Evolutionary conservation across 2,888 invertebrate genomes (phyloP).

Genomic region (Cephus pulcher): DNA sequence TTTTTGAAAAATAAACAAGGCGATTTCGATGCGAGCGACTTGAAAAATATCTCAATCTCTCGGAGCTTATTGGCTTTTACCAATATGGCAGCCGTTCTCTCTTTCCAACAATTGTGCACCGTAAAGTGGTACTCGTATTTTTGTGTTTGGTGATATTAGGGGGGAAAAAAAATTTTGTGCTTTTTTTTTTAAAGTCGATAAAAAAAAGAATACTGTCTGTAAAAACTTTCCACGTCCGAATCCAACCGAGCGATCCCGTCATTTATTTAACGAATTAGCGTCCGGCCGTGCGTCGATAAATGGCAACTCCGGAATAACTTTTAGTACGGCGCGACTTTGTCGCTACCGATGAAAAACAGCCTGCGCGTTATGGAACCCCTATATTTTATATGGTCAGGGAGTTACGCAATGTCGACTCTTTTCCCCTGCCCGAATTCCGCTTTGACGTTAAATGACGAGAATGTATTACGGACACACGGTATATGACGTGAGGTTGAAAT

Average conservation of each 20-base stretch:
- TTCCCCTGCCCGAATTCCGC: not conserved
- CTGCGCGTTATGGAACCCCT: not conserved
- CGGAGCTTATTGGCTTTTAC: constrained; percentile 37
- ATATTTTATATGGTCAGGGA: not conserved
- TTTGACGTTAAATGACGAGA: not conserved
- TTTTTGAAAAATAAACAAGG: constrained; percentile 50
- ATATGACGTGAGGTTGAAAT: not conserved
- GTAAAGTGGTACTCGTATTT: not conserved
- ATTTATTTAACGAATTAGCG: not conserved
- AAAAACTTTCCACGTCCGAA: not conserved
- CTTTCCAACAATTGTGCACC: not conserved
- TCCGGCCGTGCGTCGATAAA: not conserved
- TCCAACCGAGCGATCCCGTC: not conserved
- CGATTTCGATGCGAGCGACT: constrained; percentile 34
- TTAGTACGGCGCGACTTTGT: not conserved
- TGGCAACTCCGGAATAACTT: not conserved
- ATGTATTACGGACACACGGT: not conserved
- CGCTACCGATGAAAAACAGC: not conserved
- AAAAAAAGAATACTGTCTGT: not conserved
- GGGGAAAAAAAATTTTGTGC: not conserved
- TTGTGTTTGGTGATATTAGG: too few species aligned
- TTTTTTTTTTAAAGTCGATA: not conserved
- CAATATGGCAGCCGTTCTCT: not conserved
- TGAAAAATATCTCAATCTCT: constrained; percentile 49
- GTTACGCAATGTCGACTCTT: not conserved